These are phyloP conservation scores for Euplexia lucipara DNA, from an alignment of 2,888 invertebrate genomes.

Conservation along the genomic window DNA sequence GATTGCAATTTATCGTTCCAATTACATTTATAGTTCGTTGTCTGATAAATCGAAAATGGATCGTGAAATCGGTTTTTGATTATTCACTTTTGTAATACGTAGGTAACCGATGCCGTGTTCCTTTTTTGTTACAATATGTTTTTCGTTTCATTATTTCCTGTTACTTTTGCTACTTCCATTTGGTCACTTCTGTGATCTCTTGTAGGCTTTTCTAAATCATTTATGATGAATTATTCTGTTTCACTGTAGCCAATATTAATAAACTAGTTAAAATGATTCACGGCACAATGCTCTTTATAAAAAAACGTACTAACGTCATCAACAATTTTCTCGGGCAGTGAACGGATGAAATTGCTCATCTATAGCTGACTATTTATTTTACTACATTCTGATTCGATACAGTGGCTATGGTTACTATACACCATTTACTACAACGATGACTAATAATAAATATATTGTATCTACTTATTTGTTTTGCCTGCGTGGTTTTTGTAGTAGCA, in stretches of 20 bases:
- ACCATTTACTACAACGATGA: conserved; percentile 13
- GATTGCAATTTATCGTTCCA: conserved; percentile 52
- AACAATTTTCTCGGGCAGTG: conserved; percentile 77
- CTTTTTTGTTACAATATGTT: background rate
- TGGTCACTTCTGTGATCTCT: background rate
- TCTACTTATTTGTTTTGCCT: conserved; percentile 35
- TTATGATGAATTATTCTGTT: too few relatives aligned
- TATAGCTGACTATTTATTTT: too few relatives aligned
- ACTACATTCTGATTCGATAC: conserved; percentile 54
- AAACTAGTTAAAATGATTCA: conserved; percentile 59
- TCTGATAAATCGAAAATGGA: conserved; percentile 46
- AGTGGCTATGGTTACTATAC: conserved; percentile 21
- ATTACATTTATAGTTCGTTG: conserved; percentile 36
- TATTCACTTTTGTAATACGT: conserved; percentile 15
- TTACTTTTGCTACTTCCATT: background rate
- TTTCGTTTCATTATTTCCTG: background rate
- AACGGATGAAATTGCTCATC: conserved; percentile 75
- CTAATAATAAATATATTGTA: conserved; percentile 36
- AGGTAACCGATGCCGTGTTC: background rate
- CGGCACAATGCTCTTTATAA: conserved; percentile 58
- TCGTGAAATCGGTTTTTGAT: conserved; percentile 44
- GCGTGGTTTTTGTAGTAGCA: conserved; percentile 35
- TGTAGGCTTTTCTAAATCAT: background rate
- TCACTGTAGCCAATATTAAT: too few relatives aligned
- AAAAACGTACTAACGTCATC: conserved; percentile 61